Percentiles rank a stretch among this genome's conserved stretches.
Conservation (phyloP, 53 echinoderm and acorn worm genomes). For the Echinarachnius parma region DNA sequence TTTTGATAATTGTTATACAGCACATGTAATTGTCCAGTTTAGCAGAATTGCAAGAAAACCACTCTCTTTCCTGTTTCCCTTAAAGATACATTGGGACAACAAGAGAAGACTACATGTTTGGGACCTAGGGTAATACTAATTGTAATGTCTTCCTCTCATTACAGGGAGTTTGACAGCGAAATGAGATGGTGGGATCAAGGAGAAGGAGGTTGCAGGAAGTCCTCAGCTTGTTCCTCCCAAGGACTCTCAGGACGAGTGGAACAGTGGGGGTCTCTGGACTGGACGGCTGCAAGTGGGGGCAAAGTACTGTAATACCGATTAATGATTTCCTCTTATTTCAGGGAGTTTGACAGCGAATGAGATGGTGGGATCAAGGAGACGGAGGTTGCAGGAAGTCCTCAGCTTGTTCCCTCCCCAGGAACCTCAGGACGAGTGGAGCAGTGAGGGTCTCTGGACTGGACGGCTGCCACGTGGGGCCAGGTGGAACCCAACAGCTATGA, state of each 20-base stretch:
- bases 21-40: too few species aligned
- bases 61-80: too few species aligned
- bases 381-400: conserved; percentile 61
- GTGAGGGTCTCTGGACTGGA: conserved; percentile 59
- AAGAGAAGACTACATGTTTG: too few species aligned
- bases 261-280: conserved; percentile 49
- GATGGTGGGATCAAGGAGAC: conserved; percentile 44
- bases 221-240: conserved; percentile 55
- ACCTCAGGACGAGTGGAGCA: conserved; percentile 36
- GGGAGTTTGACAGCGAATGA: conserved; percentile 78
- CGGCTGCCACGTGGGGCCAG: conserved; percentile 68
- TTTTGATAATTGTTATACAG: too few species aligned
- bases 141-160: too few species aligned
- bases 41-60: too few species aligned
- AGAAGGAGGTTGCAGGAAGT: conserved; percentile 61
- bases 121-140: too few species aligned
- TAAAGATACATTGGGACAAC: too few species aligned
- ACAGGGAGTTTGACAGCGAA: conserved; percentile 71
- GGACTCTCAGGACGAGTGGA: conserved; percentile 37
- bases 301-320: too few species aligned
- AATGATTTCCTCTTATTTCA: too few species aligned
- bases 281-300: conserved; percentile 72
- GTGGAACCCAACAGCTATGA: conserved; percentile 76
- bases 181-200: conserved; percentile 59
- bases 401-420: conserved; percentile 51